Base-by-base conservation (phyloP, 2,113 vertebrate species). In the Cygnus buccinator region DNA sequence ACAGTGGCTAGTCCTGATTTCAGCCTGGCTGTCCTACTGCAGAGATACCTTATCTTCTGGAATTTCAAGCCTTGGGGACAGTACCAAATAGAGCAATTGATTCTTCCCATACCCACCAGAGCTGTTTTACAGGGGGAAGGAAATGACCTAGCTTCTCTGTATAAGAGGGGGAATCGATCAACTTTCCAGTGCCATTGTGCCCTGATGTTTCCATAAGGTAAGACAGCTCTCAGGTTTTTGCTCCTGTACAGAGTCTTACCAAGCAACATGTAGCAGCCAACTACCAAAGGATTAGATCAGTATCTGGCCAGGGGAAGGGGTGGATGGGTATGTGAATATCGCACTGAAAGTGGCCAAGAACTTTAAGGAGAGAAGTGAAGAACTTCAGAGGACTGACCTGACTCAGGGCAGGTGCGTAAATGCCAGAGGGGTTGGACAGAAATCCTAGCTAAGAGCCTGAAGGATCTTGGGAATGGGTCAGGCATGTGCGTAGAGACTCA, bases 31-130 rank as follows among this genome's bases (percentile, higher is more conserved):
- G 61, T 84, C 43, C 57, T 89, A 78, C 91, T 92, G 33, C 65
- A 71, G 73, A 89, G 88, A 93, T 84, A 95, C 31, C 55, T 81
- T 94, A 92, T 96, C 86, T 96, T 61, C 62, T 87, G 66, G 61
- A 94, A 96, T 75, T 67, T 67, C 61, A 78, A 73, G 61, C 89
- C 74, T 68, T 84, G 68, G 86, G 91, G 73, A 87, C 62, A 54
- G 57, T 54, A 75, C 8, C 4, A 0, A 86, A 66, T 22, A 75
- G 28, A 93, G 88, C 41, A 46, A 62, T 72, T 94, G 86, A 89
- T 92, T 92, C 70, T 87, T 93, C 52, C 52, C 5, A 2, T 54
- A 75, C 37, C 65, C 46, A 44, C 54, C 80, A 87, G 57, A 72
- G 48, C 33, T 75, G 43, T 0, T 29, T 86, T 63, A 19, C 63